These are phyloP conservation scores for Harpalus rufipes DNA, from an alignment of 2,888 invertebrate genomes.

Conservation along the genomic window DNA sequence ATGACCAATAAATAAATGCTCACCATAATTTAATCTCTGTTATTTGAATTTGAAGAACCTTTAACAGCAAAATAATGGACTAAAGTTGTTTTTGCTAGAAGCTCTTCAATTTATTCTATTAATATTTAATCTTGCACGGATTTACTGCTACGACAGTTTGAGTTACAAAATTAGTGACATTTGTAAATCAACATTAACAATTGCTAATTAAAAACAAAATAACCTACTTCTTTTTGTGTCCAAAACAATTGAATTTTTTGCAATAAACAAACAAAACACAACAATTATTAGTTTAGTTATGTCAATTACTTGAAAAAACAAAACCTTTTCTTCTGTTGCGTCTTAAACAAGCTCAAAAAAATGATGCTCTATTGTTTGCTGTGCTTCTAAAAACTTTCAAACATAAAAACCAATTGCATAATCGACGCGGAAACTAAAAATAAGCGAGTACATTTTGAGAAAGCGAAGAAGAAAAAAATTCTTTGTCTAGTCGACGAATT, in stretches of 20 bases:
- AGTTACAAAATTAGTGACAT: no score
- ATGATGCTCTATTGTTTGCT: constrained; percentile 38
- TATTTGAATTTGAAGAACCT: no score
- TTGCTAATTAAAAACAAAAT: background rate
- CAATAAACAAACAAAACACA: background rate
- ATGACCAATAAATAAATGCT: no score
- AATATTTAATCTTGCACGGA: no score
- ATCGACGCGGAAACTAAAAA: constrained; percentile 35
- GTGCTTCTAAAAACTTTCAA: constrained; percentile 44
- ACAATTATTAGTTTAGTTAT: background rate
- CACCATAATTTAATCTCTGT: no score
- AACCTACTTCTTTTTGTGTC: no score
- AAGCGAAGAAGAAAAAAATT: constrained; percentile 42
- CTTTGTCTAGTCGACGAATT: constrained; percentile 24
- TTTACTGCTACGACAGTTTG: no score
- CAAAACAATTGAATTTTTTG: background rate
- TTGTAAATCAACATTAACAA: background rate
- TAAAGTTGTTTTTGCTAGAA: no score
- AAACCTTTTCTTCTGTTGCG: constrained; percentile 14
- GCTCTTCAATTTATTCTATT: no score
- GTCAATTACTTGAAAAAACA: constrained; percentile 5
- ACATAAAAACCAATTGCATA: constrained; percentile 45
- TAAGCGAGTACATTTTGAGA: constrained; percentile 33
- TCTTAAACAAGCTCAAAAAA: background rate
- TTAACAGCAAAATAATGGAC: no score